phyloP scores from a whole-genome alignment of 53 echinoderm and acorn worm genomes.

The Stichopus horrens region DNA sequence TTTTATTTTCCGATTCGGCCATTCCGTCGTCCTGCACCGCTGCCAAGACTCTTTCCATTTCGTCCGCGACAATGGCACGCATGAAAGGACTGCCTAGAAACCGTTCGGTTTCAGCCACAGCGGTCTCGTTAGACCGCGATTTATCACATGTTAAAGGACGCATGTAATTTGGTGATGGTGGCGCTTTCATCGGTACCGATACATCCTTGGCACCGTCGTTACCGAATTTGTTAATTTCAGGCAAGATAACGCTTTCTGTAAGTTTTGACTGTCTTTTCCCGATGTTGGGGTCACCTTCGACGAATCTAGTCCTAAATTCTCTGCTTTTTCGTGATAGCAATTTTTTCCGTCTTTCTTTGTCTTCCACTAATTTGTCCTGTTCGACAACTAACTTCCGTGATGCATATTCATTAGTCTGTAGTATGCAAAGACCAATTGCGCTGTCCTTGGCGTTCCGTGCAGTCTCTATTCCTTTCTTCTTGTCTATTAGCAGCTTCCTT shows the following conservation, averaged over 20 bases:
- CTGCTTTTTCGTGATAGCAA: constrained; percentile 69
- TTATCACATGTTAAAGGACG: constrained; percentile 75
- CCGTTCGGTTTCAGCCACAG: constrained; percentile 70
- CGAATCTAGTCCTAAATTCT: constrained; percentile 62
- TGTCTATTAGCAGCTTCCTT: constrained; percentile 69
- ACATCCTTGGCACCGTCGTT: constrained; percentile 4
- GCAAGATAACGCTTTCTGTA: background rate
- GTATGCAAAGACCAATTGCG: constrained; percentile 86
- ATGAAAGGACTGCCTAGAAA: constrained; percentile 71
- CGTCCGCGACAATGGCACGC: constrained; percentile 33
- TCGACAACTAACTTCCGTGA: constrained; percentile 58
- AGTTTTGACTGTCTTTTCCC: constrained; percentile 13
- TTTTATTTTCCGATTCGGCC: background rate
- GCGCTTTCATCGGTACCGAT: constrained; percentile 32
- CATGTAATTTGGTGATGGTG: constrained; percentile 80
- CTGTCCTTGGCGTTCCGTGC: constrained; percentile 79
- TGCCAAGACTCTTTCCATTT: constrained; percentile 12
- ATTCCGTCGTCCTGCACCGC: background rate
- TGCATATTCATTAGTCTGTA: constrained; percentile 83
- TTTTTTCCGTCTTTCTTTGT: constrained; percentile 62
- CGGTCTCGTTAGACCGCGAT: constrained; percentile 66
- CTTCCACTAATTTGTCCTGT: constrained; percentile 60
- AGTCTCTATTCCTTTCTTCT: constrained; percentile 73
- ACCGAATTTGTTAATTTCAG: background rate
- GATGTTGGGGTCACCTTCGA: background rate